phyloP scores from a whole-genome alignment of 1,140 invertebrate genomes.

The Acromyrmex heyeri region DNA sequence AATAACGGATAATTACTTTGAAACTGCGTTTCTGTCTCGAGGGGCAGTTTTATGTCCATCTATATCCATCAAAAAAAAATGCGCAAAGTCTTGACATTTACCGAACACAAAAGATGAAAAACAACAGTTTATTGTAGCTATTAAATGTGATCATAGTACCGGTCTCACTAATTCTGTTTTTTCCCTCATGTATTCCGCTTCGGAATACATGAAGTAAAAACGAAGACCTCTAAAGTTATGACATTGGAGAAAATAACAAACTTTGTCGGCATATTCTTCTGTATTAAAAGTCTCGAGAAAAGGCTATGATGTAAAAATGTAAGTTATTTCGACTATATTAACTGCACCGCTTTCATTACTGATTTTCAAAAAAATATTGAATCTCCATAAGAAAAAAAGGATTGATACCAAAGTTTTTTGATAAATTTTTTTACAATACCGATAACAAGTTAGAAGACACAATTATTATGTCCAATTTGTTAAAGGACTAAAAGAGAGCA shows the following conservation, averaged over 20 bases:
- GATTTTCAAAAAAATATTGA: constrained; percentile 11
- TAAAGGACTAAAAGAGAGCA: background rate
- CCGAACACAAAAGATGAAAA: background rate
- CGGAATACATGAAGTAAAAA: too few relatives aligned
- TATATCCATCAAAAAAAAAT: background rate
- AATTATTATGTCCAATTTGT: background rate
- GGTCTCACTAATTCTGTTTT: background rate
- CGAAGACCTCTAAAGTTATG: background rate
- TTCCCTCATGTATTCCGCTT: background rate
- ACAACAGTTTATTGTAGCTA: constrained; percentile 1
- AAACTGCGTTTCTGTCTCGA: background rate
- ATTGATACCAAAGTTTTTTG: background rate
- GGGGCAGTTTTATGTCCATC: background rate
- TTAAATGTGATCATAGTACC: background rate
- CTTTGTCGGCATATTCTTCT: background rate
- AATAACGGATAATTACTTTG: constrained; percentile 13
- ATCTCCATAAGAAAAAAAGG: background rate
- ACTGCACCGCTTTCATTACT: background rate
- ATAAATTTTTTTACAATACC: too few relatives aligned
- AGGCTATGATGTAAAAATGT: background rate
- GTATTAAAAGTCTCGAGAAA: too few relatives aligned
- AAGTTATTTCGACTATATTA: background rate
- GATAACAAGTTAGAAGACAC: too few relatives aligned
- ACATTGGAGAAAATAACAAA: background rate
- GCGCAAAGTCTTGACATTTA: too few relatives aligned